These are phyloP conservation scores for Itoplectis maculator DNA, from an alignment of 2,888 invertebrate species.

Conservation along the genomic window DNA sequence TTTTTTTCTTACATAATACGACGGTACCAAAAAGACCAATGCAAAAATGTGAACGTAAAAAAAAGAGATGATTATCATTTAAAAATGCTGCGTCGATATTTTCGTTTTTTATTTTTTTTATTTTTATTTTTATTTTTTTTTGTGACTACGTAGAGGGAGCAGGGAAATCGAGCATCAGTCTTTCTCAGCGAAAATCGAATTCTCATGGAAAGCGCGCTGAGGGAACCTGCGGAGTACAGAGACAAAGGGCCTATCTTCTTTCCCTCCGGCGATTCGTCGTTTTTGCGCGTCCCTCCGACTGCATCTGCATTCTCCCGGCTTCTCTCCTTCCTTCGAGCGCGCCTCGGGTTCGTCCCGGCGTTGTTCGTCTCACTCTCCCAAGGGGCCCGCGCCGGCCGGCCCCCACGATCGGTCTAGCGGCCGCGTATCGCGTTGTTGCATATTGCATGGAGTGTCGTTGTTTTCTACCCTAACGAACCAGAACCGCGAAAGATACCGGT, in stretches of 20 bases:
- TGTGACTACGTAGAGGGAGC: too few species aligned
- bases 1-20: neutral
- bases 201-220: neutral
- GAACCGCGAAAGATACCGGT: slow-evolving; percentile 76
- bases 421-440: slow-evolving; percentile 78
- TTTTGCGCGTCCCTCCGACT: slow-evolving; percentile 4
- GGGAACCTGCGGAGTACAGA: slow-evolving; percentile 50
- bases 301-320: neutral
- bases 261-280: slow-evolving; percentile 43
- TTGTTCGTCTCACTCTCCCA: slow-evolving; percentile 43
- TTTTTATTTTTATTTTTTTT: too few species aligned
- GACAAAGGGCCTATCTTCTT: slow-evolving; percentile 53
- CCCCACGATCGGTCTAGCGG: slow-evolving; percentile 37
- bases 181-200: neutral
- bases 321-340: slow-evolving; percentile 33
- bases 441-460: slow-evolving; percentile 82
- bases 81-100: too few species aligned
- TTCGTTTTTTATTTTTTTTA: too few species aligned
- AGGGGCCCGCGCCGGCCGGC: too few species aligned
- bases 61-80: neutral
- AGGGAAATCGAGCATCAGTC: neutral
- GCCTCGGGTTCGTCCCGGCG: slow-evolving; percentile 23
- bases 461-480: slow-evolving; percentile 82
- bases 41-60: neutral
- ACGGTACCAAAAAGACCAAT: neutral